Conservation (phyloP, 2,888 invertebrate species). For the Pristionchus entomophagus region DNA sequence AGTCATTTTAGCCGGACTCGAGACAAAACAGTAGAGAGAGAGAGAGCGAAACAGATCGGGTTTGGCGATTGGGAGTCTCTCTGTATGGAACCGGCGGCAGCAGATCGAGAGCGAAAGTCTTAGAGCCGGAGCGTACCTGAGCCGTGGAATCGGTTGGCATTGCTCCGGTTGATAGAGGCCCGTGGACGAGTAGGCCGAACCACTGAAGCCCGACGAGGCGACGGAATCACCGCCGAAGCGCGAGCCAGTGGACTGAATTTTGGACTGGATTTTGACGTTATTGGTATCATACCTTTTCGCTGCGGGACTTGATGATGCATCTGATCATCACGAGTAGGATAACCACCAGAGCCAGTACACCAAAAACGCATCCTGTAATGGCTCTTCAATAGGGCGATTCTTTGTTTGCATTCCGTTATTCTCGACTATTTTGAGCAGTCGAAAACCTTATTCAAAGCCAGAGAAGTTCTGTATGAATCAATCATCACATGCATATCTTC, state of each 20-base stretch:
- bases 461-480: too few species aligned
- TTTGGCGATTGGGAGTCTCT: conserved; percentile 16
- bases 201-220: conserved; percentile 54
- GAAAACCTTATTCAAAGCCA: too few species aligned
- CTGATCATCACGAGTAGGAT: conserved; percentile 59
- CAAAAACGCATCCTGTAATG: conserved; percentile 60
- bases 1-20: conserved; percentile 22
- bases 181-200: conserved; percentile 43
- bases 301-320: conserved; percentile 56
- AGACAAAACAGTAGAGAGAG: conserved; percentile 18
- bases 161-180: conserved; percentile 40
- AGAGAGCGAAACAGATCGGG: conserved; percentile 16
- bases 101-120: conserved; percentile 6
- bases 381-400: too few species aligned
- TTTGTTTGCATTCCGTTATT: too few species aligned
- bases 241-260: conserved; percentile 1
- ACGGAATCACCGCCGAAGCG: conserved; percentile 51
- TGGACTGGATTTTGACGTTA: neutral
- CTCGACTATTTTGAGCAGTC: too few species aligned
- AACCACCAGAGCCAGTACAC: conserved; percentile 56
- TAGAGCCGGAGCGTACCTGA: neutral
- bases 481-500: conserved; percentile 2
- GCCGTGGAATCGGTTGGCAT: conserved; percentile 22
- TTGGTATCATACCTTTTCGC: conserved; percentile 49
- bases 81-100: neutral